Evolutionary conservation across 2,797 vertebrate species (phyloP), one percentile per base, ranked within the genome.

Genomic region (Centropyge bicolor): DNA sequence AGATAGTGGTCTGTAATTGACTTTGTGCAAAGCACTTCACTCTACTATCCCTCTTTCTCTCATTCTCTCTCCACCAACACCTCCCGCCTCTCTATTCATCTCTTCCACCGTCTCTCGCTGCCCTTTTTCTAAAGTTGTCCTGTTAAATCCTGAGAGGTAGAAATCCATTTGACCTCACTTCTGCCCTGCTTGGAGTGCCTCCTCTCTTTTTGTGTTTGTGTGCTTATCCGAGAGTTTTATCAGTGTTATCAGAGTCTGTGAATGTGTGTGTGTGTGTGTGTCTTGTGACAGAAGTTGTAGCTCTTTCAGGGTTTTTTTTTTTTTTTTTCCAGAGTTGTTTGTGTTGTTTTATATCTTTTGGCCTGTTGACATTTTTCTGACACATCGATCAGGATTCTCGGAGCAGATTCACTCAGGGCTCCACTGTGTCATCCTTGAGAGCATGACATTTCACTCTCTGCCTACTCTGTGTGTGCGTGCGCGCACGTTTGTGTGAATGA

Each of bases 151-250:
- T 85, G 74, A 86, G 80, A 87, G 78, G 78, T 81, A 88, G 78
- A 92, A 92, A 90, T 90, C 81, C 84, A 83, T 93, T 91, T 80
- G 86, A 89, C 88, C 83, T 83, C 82, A 63, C 67, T 64, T 67
- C 62, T 78, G 69, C 77, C 64, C 72, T 19, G 36, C 16, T 19
- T 80, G 40, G 65, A 85, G 74, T 64, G 67, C 72, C 68, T 76
- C 67, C 61, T 81, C 73, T 86, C 46, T 84, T 82, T 63, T 66
- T 79, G 62, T 82, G 68, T 80, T 70, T 70, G 8, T 75, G 74
- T 83, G 70, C 88, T 78, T 86, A 70, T 82, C 35, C 57, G 46
- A 31, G 68, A 84, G 59, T 79, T 85, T 56, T 27, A 71, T 70
- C 56, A 46, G 52, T 40, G 27, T 45, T 31, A 31, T 31, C 27